Base-by-base conservation (phyloP, 1,140 invertebrate species). In the Orussus abietinus region DNA sequence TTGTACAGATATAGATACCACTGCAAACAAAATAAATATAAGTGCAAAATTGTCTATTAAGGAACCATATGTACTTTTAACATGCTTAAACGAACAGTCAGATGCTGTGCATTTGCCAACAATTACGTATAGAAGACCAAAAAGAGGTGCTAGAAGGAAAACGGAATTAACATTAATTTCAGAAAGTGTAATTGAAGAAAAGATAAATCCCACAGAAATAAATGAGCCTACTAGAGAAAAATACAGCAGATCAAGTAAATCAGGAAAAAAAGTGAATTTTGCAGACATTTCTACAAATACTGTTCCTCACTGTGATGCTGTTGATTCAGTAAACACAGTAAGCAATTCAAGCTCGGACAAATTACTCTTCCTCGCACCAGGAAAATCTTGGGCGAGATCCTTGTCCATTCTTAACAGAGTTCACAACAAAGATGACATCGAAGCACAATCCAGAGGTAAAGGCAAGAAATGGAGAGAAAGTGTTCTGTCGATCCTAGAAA, bases 381-480 rank as follows among this genome's bases (percentile, higher is more conserved):
- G 69, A 1, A 74, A 74, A 43, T 57, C 47, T 7, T 74, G 67
- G 66, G 48, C 63, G 7, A 62, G 71, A 48, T 72, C 69, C 12
- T 44, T 74, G n/a, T 69, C 69, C 2, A 69, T 72, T 42, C 51
- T 72, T 7, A 62, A 58, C 45, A 47, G 57, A 20, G 45, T 69
- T 34, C 53, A 63, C 9, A 49, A 47, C 45, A 30, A 38, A 15
- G 31, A 38, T 10, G 51, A 65, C 45, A 29, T 71, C 2, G 55
- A 67, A 0, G 40, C 51, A 35, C 40, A 63, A 3, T 40, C 57
- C 20, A 5, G 44, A 9, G 57, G 62, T 0, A 64, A 67, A 49
- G 65, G 67, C 6, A 57, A 59, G 45, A 67, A 61, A 22, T 71
- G 65, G 68, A 62, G 56, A 13, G 18, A 59, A 4, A 74, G 64